Percentiles rank a stretch among this genome's conserved stretches.
Evolutionary conservation across 2,113 vertebrate genomes (phyloP).

Genomic region (Paralichthys olivaceus): DNA sequence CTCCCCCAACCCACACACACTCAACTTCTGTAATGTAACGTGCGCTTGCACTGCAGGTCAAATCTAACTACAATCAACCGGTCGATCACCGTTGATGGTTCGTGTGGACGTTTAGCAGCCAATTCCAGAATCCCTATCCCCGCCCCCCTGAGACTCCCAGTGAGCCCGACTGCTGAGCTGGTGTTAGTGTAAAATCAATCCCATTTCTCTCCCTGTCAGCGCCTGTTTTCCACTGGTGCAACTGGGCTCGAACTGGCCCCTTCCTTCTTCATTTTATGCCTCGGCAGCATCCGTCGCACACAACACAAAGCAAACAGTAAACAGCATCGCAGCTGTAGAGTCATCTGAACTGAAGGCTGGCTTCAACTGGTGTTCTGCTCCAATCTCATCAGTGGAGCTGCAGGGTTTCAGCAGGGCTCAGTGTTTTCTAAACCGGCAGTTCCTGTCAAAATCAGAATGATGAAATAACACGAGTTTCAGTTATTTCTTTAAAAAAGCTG

Average conservation of each 20-base stretch:
- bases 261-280: conserved; percentile 29
- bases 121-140: neutral
- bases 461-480: neutral
- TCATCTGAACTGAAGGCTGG: conserved; percentile 4
- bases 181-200: conserved; percentile 35
- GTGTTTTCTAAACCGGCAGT: too few species aligned
- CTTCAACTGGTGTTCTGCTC: neutral
- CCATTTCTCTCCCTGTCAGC: conserved; percentile 47
- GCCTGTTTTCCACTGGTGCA: conserved; percentile 19
- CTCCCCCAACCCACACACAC: neutral
- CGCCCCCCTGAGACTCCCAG: conserved; percentile 12
- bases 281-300: conserved; percentile 16
- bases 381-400: neutral
- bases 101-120: neutral
- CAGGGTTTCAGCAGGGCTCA: too few species aligned
- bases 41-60: neutral
- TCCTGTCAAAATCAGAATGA: neutral
- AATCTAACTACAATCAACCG: neutral
- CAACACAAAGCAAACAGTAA: conserved; percentile 17
- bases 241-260: conserved; percentile 1
- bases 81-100: conserved; percentile 3
- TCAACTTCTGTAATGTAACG: neutral
- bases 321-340: neutral
- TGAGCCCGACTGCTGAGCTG: conserved; percentile 20
- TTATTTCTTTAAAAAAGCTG: neutral